Conservation (phyloP, 1,140 invertebrate genomes). For the Reticulitermes speratus region DNA sequence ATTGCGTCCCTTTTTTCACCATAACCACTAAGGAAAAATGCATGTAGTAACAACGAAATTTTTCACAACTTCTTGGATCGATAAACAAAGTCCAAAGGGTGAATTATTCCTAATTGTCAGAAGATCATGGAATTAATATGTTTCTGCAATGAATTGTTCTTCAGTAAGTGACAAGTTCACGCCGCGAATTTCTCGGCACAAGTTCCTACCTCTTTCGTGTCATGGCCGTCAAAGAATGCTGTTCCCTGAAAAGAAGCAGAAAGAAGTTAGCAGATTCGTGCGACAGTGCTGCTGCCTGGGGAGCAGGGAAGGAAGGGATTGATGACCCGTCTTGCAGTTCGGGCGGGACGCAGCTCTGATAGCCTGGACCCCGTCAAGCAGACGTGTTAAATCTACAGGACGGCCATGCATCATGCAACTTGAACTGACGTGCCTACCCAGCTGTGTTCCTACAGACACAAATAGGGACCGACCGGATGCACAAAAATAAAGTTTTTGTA, state of each 20-base stretch:
- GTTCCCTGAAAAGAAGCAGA: neutral
- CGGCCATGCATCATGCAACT: neutral
- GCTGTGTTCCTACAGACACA: too few species aligned
- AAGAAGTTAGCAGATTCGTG: neutral
- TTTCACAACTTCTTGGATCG: too few species aligned
- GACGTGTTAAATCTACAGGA: neutral
- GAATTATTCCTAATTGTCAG: too few species aligned
- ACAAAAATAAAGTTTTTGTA: too few species aligned
- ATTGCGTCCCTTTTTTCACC: too few species aligned
- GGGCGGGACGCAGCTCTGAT: neutral
- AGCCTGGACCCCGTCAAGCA: neutral
- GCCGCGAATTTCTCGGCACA: neutral
- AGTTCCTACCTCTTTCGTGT: neutral
- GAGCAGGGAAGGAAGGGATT: neutral
- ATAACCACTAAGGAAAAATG: too few species aligned
- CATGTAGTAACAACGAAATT: too few species aligned
- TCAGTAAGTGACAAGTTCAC: neutral
- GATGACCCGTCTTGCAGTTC: conserved; percentile 2
- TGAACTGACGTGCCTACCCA: neutral
- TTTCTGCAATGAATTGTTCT: neutral
- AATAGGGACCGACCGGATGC: too few species aligned
- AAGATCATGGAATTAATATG: neutral
- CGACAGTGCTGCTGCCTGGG: neutral
- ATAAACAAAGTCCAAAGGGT: too few species aligned
- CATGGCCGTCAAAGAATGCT: neutral